A percentile compares a stretch with the other conserved stretches of the same genome.
phyloP scores from a whole-genome alignment of 2,797 vertebrate genomes.

The Coreius guichenoti region DNA sequence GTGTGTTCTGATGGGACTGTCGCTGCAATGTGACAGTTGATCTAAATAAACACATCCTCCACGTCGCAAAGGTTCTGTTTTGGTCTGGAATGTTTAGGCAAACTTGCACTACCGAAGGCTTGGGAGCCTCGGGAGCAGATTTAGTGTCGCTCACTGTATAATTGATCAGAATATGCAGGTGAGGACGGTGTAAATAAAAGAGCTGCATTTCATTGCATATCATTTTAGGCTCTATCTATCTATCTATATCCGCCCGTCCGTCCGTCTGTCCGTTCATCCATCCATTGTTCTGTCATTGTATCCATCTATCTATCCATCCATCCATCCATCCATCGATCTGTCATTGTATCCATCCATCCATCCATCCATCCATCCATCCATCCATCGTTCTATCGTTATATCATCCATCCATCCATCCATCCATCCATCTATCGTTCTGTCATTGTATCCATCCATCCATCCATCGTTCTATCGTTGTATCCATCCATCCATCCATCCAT shows the following conservation, averaged over 20 bases:
- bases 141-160: conserved; percentile 9
- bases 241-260: background rate
- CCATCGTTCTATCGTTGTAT: background rate
- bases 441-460: background rate
- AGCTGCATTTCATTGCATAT: conserved; percentile 33
- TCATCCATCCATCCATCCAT: background rate
- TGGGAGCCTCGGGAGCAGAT: background rate
- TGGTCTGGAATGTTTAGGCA: conserved; percentile 13
- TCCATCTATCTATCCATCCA: background rate
- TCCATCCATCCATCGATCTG: background rate
- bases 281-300: fast-evolving
- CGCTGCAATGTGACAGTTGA: background rate
- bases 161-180: conserved; percentile 21
- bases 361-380: background rate
- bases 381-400: background rate
- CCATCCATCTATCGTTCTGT: background rate
- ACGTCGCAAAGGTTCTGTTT: conserved; percentile 5
- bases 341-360: background rate
- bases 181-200: conserved; percentile 24
- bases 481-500: background rate
- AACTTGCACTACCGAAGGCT: background rate
- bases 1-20: conserved; percentile 14
- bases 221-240: background rate
- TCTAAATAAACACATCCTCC: conserved; percentile 29
- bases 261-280: background rate